These are phyloP conservation scores for Bothrops jararaca DNA, from an alignment of 2,113 vertebrate genomes.

Conservation along the genomic window DNA sequence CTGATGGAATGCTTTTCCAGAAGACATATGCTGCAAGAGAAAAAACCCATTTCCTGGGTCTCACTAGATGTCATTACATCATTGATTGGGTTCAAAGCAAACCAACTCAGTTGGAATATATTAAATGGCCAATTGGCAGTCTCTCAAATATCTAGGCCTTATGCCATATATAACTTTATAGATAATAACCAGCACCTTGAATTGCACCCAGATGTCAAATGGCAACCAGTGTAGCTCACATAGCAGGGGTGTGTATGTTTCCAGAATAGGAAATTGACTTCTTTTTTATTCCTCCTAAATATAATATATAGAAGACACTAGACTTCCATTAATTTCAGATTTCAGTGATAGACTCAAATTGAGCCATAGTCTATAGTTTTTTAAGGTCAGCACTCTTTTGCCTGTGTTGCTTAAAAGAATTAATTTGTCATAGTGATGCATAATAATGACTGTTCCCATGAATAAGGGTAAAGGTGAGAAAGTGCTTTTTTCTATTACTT, in stretches of 20 bases:
- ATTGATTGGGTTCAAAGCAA: background rate
- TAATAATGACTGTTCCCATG: slow-evolving; percentile 12
- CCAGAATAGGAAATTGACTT: background rate
- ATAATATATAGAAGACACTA: background rate
- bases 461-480: background rate
- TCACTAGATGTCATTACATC: background rate
- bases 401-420: background rate
- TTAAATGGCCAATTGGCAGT: background rate
- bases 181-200: background rate
- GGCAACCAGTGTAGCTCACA: background rate
- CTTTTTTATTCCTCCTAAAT: background rate
- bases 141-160: background rate
- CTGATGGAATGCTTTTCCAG: background rate
- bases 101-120: background rate
- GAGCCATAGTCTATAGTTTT: background rate
- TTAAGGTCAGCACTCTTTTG: background rate
- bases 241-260: background rate
- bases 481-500: slow-evolving; percentile 18
- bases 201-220: background rate
- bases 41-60: background rate
- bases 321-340: background rate
- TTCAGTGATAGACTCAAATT: background rate
- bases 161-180: background rate
- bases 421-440: slow-evolving; percentile 15
- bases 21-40: background rate